Percentiles rank a stretch among this genome's conserved stretches.
Conservation (phyloP, 2,113 vertebrate genomes). For the Chaetodon auriga region DNA sequence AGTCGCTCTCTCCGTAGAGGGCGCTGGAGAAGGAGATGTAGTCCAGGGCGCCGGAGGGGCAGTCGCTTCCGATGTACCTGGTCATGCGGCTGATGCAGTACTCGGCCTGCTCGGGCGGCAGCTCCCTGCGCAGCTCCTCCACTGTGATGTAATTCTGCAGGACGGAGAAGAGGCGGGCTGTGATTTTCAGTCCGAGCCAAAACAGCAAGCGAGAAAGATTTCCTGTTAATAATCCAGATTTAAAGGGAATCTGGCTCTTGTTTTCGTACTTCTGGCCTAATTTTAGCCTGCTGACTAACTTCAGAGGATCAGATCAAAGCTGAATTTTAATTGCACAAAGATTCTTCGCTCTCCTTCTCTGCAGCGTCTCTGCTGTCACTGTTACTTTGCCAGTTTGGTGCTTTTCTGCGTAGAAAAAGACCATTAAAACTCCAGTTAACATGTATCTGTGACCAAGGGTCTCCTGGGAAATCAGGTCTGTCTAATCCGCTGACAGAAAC, state of each 20-base stretch:
- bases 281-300: no score
- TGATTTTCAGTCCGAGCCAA: no score
- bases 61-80: constrained; percentile 85
- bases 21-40: constrained; percentile 95
- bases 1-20: constrained; percentile 93
- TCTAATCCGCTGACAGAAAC: no score
- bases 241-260: background rate
- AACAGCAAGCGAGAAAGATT: background rate
- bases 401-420: no score
- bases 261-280: background rate
- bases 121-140: constrained; percentile 90
- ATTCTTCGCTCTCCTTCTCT: no score
- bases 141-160: constrained; percentile 88
- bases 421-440: no score
- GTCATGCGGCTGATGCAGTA: constrained; percentile 94
- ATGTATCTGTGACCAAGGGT: no score
- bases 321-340: no score
- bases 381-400: no score
- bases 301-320: no score
- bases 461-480: no score
- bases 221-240: background rate
- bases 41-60: constrained; percentile 87
- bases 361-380: no score
- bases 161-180: background rate
- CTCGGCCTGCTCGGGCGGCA: constrained; percentile 91